Percentiles rank a stretch among this genome's conserved stretches.
Conservation (phyloP, 1,140 invertebrate species). For the Rhyzopertha dominica region DNA sequence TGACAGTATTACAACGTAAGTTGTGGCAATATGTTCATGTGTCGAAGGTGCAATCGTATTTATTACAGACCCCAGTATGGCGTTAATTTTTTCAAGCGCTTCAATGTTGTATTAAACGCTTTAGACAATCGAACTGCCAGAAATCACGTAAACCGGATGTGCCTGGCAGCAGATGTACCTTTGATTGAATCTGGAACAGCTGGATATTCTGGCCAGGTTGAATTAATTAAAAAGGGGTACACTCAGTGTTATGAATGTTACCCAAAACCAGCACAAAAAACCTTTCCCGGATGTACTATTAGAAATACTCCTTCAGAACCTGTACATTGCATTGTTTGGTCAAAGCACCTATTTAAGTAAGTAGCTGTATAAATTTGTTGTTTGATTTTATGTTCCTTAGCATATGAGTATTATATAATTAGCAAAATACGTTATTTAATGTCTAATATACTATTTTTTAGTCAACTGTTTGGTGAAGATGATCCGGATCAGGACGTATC, state of each 20-base stretch:
- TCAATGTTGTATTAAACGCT: conserved; percentile 93
- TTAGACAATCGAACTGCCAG: conserved; percentile 94
- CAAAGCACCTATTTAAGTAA: conserved; percentile 98
- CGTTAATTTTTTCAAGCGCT: conserved; percentile 87
- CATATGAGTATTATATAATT: no score
- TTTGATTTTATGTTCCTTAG: no score
- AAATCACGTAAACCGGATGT: conserved; percentile 99
- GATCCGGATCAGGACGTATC: conserved; percentile 97
- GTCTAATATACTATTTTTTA: conserved; percentile 41
- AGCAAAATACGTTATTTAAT: not conserved
- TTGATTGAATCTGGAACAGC: conserved; percentile 96
- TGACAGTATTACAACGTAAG: conserved; percentile 88
- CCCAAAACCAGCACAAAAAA: conserved; percentile 86
- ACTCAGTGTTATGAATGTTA: conserved; percentile 98
- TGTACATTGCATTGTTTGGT: conserved; percentile 99
- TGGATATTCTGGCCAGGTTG: conserved; percentile 92
- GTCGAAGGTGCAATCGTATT: no score
- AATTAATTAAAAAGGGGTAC: conserved; percentile 79
- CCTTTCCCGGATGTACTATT: conserved; percentile 97
- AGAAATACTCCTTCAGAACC: conserved; percentile 99
- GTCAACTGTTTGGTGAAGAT: conserved; percentile 95
- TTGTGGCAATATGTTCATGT: conserved; percentile 27
- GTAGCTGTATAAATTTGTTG: conserved; percentile 30
- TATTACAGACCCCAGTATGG: conserved; percentile 81
- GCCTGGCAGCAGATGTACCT: conserved; percentile 88